Evolutionary conservation across 2,888 invertebrate species (phyloP), one percentile per base, ranked within the genome.

Genomic region (Galerucella pusilla): DNA sequence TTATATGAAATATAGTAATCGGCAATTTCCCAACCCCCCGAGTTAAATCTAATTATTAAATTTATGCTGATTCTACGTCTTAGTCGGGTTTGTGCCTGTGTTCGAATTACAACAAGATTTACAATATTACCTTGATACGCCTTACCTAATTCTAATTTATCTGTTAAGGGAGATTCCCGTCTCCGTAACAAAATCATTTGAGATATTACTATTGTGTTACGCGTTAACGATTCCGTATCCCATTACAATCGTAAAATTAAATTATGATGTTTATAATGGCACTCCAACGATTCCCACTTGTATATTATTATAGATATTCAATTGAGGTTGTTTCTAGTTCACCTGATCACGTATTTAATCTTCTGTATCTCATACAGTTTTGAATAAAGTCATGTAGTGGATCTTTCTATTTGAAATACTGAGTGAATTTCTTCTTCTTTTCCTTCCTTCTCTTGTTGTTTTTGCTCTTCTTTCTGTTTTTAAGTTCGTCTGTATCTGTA

Each of bases 11-110:
- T 77, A 79, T 77, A 72, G 74, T 72, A 71, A 78, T 75, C 69
- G 77, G 78, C 74, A 81, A 83, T 83, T 84, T 81, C 78, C n/a
- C 81, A 83, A 84, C 85, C 84, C 85, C 1, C 83, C 81, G 83
- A 85, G 86, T 81, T 83, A 83, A 85, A 87, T 65, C 42, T 87
- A 88, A 88, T 88, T 88, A 88, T 87, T 85, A 88, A 88, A 88
- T 88, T 88, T 88, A 88, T 88, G 88, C 88, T 88, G 88, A 88
- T 88, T 88, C 88, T 86, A 86, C 87, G 87, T 88, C 88, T 88
- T 88, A 88, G 87, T 87, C 85, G 84, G 84, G 84, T 84, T 65
- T 81, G 81, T 83, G 84, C 85, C 20, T 20, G 20, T 82, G 85
- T 85, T 87, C 87, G 88, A 88, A 88, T 88, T 88, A 88, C 86